These are phyloP conservation scores for Euphydryas editha DNA, from an alignment of 2,888 invertebrate species.

Conservation along the genomic window DNA sequence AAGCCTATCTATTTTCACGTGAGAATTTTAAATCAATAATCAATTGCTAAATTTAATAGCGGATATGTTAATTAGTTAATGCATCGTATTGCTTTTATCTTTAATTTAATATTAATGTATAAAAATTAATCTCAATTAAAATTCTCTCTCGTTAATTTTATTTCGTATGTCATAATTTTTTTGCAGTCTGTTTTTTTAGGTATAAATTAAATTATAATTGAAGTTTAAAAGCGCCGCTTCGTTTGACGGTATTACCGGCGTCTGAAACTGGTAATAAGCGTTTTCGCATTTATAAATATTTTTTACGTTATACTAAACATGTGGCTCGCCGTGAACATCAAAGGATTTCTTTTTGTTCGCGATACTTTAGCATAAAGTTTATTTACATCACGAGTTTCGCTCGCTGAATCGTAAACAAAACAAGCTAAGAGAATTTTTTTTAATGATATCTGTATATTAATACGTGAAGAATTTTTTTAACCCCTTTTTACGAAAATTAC, in stretches of 20 bases:
- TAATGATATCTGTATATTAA: not conserved
- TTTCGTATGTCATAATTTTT: not conserved
- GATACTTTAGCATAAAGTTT: constrained; percentile 16
- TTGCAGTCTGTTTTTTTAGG: not conserved
- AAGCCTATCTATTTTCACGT: constrained; percentile 11
- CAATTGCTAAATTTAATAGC: not conserved
- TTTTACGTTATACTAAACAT: constrained; percentile 33
- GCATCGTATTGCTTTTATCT: constrained; percentile 8
- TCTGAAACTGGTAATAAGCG: not conserved
- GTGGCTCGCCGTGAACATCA: constrained; percentile 51
- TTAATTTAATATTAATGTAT: not conserved
- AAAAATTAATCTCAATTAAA: constrained; percentile 5
- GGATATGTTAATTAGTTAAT: not conserved
- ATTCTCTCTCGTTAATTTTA: not conserved
- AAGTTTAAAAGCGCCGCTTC: constrained; percentile 4
- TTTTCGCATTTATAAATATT: constrained; percentile 25
- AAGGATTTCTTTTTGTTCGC: constrained; percentile 47
- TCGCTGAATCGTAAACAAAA: constrained; percentile 5
- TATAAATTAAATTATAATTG: constrained; percentile 3
- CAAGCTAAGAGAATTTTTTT: not conserved
- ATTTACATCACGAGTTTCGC: constrained; percentile 4
- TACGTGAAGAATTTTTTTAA: no score
- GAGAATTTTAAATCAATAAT: constrained; percentile 4
- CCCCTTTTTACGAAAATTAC: no score
- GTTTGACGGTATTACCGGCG: not conserved